Evolutionary conservation across 2,113 vertebrate genomes (phyloP).

Genomic region (Pterocles gutturalis): DNA sequence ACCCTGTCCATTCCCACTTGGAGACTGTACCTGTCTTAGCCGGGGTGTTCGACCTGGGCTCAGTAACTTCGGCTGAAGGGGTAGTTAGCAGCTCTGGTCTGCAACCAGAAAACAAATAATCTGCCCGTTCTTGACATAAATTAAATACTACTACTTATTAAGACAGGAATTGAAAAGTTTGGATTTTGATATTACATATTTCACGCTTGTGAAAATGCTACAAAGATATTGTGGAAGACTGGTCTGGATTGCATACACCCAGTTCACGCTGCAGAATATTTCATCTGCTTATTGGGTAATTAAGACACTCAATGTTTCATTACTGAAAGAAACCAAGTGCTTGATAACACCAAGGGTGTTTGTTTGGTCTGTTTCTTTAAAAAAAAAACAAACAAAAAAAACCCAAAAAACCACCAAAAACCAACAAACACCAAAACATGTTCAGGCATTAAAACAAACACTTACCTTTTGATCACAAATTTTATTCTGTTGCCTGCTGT

Average conservation of each 20-base stretch:
- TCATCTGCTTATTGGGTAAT: not conserved
- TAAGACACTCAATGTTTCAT: not conserved
- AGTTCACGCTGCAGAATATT: not conserved
- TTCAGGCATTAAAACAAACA: not conserved
- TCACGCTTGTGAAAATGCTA: not conserved
- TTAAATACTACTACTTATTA: not conserved
- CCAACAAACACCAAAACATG: not conserved
- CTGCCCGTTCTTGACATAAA: not conserved
- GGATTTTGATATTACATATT: not conserved
- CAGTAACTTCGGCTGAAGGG: conserved; percentile 23
- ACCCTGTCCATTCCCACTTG: not conserved
- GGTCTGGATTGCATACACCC: not conserved
- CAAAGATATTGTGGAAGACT: not conserved
- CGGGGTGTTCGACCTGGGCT: conserved; percentile 29
- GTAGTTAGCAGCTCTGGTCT: conserved; percentile 81
- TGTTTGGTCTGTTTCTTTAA: not conserved
- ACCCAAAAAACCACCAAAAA: too few species aligned
- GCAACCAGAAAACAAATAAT: not conserved
- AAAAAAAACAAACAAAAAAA: not conserved
- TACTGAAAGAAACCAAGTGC: not conserved
- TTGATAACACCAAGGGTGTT: not conserved
- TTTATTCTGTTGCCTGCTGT: conserved; percentile 76
- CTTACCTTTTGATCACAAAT: conserved; percentile 84
- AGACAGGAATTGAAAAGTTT: not conserved
- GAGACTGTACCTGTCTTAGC: conserved; percentile 49